These are phyloP conservation scores for Chrysochloris asiatica DNA, from an alignment of 2,113 vertebrate genomes.

Conservation along the genomic window DNA sequence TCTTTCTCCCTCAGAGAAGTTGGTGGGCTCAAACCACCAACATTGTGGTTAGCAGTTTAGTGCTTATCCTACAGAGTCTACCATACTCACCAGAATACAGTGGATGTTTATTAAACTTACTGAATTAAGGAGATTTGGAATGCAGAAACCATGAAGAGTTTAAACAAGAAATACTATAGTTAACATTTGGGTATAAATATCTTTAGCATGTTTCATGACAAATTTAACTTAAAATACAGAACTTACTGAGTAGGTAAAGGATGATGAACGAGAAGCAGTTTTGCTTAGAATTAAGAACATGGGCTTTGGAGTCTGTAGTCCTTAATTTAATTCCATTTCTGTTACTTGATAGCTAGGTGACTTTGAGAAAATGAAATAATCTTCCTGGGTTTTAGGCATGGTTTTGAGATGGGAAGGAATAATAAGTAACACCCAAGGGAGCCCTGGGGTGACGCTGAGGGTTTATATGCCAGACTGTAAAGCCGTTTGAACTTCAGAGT, in stretches of 20 bases:
- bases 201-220: background rate
- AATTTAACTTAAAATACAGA: slow-evolving; percentile 31
- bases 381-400: too few species aligned
- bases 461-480: too few species aligned
- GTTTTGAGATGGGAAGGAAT: background rate
- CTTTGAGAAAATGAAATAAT: background rate
- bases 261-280: background rate
- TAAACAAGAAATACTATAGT: background rate
- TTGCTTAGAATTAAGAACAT: background rate
- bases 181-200: background rate
- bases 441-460: too few species aligned
- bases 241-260: background rate
- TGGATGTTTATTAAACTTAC: background rate
- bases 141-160: background rate
- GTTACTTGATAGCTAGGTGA: background rate
- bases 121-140: background rate
- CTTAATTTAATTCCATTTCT: background rate
- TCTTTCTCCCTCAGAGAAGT: too few species aligned
- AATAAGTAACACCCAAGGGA: background rate
- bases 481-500: too few species aligned
- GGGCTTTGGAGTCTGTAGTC: background rate
- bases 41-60: too few species aligned
- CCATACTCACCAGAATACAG: too few species aligned
- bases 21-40: too few species aligned
- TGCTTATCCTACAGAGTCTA: too few species aligned